phyloP scores from a whole-genome alignment of 2,888 invertebrate species.

The Antheraea assamensis region DNA sequence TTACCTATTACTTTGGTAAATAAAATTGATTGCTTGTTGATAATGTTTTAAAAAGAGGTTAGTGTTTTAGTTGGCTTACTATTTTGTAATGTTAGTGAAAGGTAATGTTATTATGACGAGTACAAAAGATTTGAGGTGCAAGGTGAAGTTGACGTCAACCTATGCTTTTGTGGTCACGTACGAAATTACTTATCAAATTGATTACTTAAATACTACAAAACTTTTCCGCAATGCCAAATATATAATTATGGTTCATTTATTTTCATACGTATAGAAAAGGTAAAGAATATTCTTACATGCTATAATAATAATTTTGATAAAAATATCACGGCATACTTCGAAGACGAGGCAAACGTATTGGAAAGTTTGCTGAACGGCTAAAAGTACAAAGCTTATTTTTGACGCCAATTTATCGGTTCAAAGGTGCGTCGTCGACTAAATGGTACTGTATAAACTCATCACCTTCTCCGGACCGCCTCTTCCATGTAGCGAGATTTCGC shows the following conservation, averaged over 20 bases:
- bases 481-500: conserved; percentile 77
- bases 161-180: neutral
- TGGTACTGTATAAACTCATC: conserved; percentile 78
- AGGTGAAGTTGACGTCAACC: neutral
- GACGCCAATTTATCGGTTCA: conserved; percentile 70
- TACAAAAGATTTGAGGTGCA: neutral
- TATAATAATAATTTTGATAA: neutral
- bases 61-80: neutral
- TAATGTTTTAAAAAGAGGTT: neutral
- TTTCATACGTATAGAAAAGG: neutral
- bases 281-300: neutral
- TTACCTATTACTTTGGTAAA: neutral
- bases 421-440: conserved; percentile 75
- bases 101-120: neutral
- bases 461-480: conserved; percentile 76
- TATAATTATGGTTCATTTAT: neutral
- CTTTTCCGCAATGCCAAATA: neutral
- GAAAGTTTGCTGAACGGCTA: conserved; percentile 29
- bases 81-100: neutral
- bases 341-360: conserved; percentile 9
- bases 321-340: neutral
- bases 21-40: neutral
- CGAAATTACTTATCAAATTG: neutral
- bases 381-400: conserved; percentile 57
- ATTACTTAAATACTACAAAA: neutral